Conservation (phyloP, 1,140 invertebrate genomes). For the Cylas formicarius region DNA sequence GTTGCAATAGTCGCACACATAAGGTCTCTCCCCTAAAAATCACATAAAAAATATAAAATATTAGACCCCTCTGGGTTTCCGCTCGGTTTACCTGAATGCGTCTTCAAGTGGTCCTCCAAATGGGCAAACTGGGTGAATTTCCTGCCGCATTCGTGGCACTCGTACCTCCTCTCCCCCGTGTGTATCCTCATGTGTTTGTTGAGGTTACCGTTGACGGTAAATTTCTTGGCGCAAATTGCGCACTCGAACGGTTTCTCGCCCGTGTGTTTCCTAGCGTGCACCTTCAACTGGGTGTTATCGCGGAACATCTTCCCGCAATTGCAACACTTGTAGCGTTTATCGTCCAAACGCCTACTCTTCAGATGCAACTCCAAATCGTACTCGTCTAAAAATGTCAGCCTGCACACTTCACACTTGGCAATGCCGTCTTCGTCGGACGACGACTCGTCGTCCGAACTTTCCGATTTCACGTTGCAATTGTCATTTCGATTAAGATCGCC, state of each 20-base stretch:
- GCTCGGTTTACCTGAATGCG: slow-evolving; percentile 29
- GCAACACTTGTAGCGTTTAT: slow-evolving; percentile 28
- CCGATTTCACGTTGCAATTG: too few relatives aligned
- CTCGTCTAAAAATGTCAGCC: slow-evolving; percentile 15
- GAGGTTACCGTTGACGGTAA: slow-evolving; percentile 37
- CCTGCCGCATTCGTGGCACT: slow-evolving; percentile 30
- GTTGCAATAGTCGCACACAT: slow-evolving; percentile 29
- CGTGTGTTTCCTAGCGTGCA: slow-evolving; percentile 51
- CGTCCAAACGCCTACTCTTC: slow-evolving; percentile 15
- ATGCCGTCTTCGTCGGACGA: slow-evolving; percentile 14
- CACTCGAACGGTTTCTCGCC: slow-evolving; percentile 74
- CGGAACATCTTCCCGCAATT: slow-evolving; percentile 31
- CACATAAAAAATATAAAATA: not conserved
- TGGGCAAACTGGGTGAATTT: slow-evolving; percentile 37
- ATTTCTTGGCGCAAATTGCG: slow-evolving; percentile 63
- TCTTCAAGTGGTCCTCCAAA: slow-evolving; percentile 36
- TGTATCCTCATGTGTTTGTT: slow-evolving; percentile 36
- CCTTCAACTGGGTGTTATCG: slow-evolving; percentile 34
- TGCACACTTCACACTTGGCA: slow-evolving; percentile 25
- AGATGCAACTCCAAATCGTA: slow-evolving; percentile 19
- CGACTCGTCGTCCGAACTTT: not conserved
- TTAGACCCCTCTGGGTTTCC: not conserved
- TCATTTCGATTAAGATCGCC: too few relatives aligned
- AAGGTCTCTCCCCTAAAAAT: slow-evolving; percentile 29
- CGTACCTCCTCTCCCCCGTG: slow-evolving; percentile 32